A percentile compares a stretch with the other conserved stretches of the same genome.
These are phyloP conservation scores for Trichogramma evanescens DNA, from an alignment of 2,888 invertebrate species.

Conservation along the genomic window DNA sequence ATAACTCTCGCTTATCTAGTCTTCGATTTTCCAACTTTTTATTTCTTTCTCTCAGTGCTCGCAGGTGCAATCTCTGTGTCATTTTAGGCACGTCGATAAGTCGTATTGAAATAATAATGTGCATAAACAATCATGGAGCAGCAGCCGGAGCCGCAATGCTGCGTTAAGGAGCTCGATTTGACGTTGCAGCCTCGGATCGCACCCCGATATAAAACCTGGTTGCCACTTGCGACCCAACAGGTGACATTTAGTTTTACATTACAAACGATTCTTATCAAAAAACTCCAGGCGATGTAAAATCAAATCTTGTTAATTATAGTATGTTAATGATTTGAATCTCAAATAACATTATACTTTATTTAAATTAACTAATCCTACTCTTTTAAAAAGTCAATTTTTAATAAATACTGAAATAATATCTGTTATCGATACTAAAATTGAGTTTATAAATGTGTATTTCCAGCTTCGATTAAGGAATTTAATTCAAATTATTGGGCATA, in stretches of 20 bases:
- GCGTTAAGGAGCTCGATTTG: slow-evolving; percentile 43
- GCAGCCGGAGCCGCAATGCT: slow-evolving; percentile 34
- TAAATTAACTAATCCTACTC: not conserved
- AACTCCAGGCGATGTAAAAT: slow-evolving; percentile 4
- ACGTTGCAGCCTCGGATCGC: slow-evolving; percentile 43
- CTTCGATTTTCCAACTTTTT: too few relatives aligned
- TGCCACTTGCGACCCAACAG: slow-evolving; percentile 78
- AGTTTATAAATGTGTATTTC: slow-evolving; percentile 28
- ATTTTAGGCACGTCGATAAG: too few relatives aligned
- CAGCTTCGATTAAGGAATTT: slow-evolving; percentile 71
- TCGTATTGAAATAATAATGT: slow-evolving; percentile 11
- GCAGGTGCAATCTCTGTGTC: too few relatives aligned
- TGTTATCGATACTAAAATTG: not conserved
- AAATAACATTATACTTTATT: not conserved
- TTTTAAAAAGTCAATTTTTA: too few relatives aligned
- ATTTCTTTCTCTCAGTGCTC: too few relatives aligned
- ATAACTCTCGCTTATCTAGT: too few relatives aligned
- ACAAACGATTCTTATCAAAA: slow-evolving; percentile 12
- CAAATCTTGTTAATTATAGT: slow-evolving; percentile 4
- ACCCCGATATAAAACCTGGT: slow-evolving; percentile 71
- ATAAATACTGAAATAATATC: too few relatives aligned
- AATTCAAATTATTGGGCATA: slow-evolving; percentile 65
- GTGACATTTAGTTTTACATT: slow-evolving; percentile 39
- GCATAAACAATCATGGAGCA: slow-evolving; percentile 35
- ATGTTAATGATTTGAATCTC: not conserved